These are phyloP conservation scores for Tenebrosternarchus preto DNA, from an alignment of 2,113 vertebrate genomes.

Conservation along the genomic window DNA sequence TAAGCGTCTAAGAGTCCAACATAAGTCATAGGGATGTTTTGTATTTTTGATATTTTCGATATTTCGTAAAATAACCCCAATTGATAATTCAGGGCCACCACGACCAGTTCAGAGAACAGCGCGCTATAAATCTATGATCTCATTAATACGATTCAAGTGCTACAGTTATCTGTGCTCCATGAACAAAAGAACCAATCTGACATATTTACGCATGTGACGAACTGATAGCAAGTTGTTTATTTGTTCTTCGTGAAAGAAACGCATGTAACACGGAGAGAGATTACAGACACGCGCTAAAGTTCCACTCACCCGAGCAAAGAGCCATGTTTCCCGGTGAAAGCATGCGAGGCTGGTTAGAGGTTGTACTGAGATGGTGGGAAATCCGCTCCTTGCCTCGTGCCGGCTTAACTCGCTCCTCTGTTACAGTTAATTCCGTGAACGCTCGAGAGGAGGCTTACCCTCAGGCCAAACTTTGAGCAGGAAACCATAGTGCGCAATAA, in stretches of 20 bases:
- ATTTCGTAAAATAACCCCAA: no score
- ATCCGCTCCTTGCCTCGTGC: constrained; percentile 42
- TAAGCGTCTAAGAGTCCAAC: no score
- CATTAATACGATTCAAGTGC: background rate
- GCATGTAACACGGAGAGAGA: background rate
- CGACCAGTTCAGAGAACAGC: background rate
- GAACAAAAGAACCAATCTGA: constrained; percentile 31
- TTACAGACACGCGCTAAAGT: background rate
- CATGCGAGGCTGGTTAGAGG: constrained; percentile 3
- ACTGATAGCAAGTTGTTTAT: background rate
- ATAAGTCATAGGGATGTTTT: no score
- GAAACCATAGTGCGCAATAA: background rate
- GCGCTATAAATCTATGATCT: background rate
- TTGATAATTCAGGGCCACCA: background rate
- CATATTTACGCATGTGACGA: background rate
- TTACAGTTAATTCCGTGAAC: constrained; percentile 50
- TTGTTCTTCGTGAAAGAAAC: background rate
- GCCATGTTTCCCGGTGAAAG: constrained; percentile 37
- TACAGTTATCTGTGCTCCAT: constrained; percentile 29
- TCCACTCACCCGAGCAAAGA: constrained; percentile 43
- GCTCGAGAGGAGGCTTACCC: constrained; percentile 36
- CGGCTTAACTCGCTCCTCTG: constrained; percentile 47
- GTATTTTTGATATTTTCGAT: no score
- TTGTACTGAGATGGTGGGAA: constrained; percentile 45
- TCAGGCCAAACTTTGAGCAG: constrained; percentile 33